These are phyloP conservation scores for Clavelina lepadiformis DNA, from an alignment of 23 tunicate species.

Conservation along the genomic window DNA sequence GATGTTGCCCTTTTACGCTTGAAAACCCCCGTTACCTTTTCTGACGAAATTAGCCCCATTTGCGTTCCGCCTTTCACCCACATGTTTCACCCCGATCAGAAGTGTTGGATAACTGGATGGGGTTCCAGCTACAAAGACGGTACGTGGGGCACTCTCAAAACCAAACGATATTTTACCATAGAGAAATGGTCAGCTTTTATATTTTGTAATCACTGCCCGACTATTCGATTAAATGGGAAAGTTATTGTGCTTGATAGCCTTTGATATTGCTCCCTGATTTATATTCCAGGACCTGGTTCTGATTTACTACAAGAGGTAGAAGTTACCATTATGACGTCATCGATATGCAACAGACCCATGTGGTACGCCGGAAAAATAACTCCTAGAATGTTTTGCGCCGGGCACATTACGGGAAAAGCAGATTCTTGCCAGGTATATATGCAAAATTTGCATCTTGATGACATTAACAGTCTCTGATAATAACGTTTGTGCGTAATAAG, in stretches of 20 bases:
- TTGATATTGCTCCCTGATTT: no score
- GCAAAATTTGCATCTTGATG: no score
- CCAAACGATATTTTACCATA: no score
- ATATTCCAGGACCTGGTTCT: slow-evolving; percentile 24
- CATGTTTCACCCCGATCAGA: slow-evolving; percentile 19
- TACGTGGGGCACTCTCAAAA: no score
- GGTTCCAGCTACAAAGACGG: slow-evolving; percentile 23
- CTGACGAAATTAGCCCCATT: neutral
- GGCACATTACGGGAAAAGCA: slow-evolving; percentile 14
- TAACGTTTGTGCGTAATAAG: no score
- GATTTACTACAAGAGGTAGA: slow-evolving; percentile 21
- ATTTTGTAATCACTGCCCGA: no score
- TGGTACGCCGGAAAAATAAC: slow-evolving; percentile 42
- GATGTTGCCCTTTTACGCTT: slow-evolving; percentile 23
- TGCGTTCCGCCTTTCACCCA: slow-evolving; percentile 33
- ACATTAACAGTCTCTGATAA: no score
- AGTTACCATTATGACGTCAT: slow-evolving; percentile 10
- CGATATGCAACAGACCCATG: slow-evolving; percentile 30
- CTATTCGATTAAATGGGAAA: no score
- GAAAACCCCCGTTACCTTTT: neutral
- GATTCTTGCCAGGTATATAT: slow-evolving; percentile 44
- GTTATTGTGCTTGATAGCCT: no score
- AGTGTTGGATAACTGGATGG: slow-evolving; percentile 51
- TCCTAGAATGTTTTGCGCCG: slow-evolving; percentile 41
- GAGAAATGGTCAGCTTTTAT: no score